Evolutionary conservation across 2,797 vertebrate species (phyloP), one percentile per base, ranked within the genome.

Genomic region (Setipinna tenuifilis): DNA sequence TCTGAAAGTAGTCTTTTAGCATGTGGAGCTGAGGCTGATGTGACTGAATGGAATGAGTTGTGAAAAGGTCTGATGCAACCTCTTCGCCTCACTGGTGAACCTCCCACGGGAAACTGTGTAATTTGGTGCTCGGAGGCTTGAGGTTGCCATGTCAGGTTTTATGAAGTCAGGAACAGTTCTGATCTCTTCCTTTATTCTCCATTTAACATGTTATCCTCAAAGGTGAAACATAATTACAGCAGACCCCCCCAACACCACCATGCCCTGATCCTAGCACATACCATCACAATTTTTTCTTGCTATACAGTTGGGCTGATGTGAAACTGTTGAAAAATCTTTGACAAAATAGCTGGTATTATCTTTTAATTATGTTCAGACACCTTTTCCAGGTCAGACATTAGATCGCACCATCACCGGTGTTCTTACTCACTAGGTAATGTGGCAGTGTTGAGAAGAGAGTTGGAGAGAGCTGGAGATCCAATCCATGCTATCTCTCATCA

Each of bases 321-420:
- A 82, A 84, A 83, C 83, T 83, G 71, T 81, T 25, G 83, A 48
- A 87, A 80, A 92, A 92, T 93, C 93, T 90, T 91, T 90, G 91
- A 94, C 92, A 92, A 93, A 93, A 92, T 91, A 87, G 90, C 87
- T 89, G 91, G 92, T 94, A 95, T 94, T 95, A 95, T 95, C 94
- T 95, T 95, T 95, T 95, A 95, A 96, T 96, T 95, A 95, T 92
- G 95, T 94, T 95, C 93, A 93, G 92, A 93, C 88, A 41, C 92
- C 93, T 93, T 94, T 93, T 90, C 31, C 89, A 91, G 91, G 89
- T 90, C 92, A 91, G 92, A 93, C 91, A 90, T 91, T 86, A 89
- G 54, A 84, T 58, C 83, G 83, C 91, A 91, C 94, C 91, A 92
- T 94, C 41, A 17, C 71, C 23, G 19, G 16, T n/a, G 6, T 35